A percentile compares a stretch with the other conserved stretches of the same genome.
Evolutionary conservation across 2,113 vertebrate genomes (phyloP).

Genomic region (Pan paniscus): DNA sequence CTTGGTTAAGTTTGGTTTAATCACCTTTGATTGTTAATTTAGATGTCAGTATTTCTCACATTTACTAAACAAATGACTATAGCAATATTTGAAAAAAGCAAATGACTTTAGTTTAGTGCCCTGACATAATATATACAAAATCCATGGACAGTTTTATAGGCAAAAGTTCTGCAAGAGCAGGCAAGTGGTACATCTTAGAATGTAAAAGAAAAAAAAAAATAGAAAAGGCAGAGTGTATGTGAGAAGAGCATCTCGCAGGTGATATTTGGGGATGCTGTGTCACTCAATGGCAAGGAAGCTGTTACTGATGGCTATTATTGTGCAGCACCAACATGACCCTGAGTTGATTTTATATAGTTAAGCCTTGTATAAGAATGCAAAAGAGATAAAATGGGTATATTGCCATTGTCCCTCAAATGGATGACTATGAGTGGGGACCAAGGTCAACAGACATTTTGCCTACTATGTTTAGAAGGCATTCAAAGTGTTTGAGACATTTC

Average conservation of each 20-base stretch:
- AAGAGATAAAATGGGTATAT: neutral
- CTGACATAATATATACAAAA: neutral
- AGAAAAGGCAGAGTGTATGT: neutral
- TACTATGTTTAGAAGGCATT: neutral
- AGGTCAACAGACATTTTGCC: neutral
- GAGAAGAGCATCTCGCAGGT: neutral
- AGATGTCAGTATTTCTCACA: neutral
- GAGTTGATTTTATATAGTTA: neutral
- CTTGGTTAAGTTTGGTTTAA: neutral
- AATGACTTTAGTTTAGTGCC: neutral
- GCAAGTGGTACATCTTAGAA: neutral
- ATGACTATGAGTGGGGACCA: neutral
- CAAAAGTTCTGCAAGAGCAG: slow-evolving; percentile 10
- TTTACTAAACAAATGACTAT: neutral
- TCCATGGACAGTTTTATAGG: neutral
- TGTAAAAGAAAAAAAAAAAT: neutral
- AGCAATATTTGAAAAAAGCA: slow-evolving; percentile 26
- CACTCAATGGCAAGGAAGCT: neutral
- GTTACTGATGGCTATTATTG: neutral
- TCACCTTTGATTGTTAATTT: neutral
- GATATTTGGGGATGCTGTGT: neutral
- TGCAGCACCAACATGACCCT: neutral
- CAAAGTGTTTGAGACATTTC: neutral
- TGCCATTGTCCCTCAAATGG: neutral
- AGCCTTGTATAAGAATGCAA: neutral